Evolutionary conservation across 2,797 vertebrate species (phyloP), one percentile per base, ranked within the genome.

Genomic region (Enteromius radiatus): DNA sequence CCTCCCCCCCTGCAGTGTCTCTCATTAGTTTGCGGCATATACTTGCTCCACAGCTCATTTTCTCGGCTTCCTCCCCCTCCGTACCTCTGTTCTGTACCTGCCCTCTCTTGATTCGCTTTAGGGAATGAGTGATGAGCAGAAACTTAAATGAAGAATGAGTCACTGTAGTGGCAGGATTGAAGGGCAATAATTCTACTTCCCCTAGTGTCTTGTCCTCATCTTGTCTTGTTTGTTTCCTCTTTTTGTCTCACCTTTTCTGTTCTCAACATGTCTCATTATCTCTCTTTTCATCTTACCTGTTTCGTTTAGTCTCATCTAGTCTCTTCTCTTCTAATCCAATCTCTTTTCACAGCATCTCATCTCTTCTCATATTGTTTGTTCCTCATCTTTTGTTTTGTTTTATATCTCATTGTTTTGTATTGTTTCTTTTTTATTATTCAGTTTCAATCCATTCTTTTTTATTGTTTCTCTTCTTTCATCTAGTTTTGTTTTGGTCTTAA

Each of bases 131-230:
- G 73, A 63, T 80, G 61, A 80, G 23, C 15, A 59, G 76, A 47
- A 63, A 68, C 26, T 64, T 61, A 68, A 65, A 69, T 63, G 43
- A 21, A 77, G 45, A 76, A 52, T 64, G 75, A 81, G 26, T 52
- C 73, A 69, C 52, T 61, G 59, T 23, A 47, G 15, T 9, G 4
- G 19, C 14, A 52, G 31, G 12, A 81, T 23, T 41, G 36, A 38
- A 45, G 54, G 38, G 43, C 2, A 8, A 19, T 73, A 59, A 76
- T 26, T 10, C 65, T 45, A 7, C 64, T 56, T 78, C 31, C 0
- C 4, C 36, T 68, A 6, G 21, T 6, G 21, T 41, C 10, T 68
- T 43, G 3, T 65, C 12, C 21, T 41, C 36, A n/a, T n/a, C 11
- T 28, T 17, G 15, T 70, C 14, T 70, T 7, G 1, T 17, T 31